Conservation (phyloP, 2,888 invertebrate genomes). For the Smittia sp. region DNA sequence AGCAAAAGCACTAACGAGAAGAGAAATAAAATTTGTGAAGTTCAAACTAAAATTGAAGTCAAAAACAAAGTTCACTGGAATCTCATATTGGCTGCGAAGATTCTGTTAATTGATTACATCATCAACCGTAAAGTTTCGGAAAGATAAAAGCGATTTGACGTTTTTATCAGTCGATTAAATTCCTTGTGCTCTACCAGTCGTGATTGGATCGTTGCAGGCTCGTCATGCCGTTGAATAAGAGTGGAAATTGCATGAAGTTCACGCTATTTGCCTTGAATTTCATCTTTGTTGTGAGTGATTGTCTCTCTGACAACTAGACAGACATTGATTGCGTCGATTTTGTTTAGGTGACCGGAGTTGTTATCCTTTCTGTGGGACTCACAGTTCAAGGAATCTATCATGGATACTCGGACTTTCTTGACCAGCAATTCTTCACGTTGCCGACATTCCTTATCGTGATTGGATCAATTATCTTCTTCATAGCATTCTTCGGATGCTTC, state of each 20-base stretch:
- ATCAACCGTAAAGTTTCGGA: neutral
- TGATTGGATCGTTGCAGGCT: neutral
- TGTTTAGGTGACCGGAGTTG: conserved; percentile 74
- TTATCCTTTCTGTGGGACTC: conserved; percentile 71
- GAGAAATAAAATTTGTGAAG: neutral
- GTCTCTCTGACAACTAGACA: neutral
- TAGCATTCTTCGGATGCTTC: conserved; percentile 84
- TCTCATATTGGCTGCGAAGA: neutral
- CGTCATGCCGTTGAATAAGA: conserved; percentile 51
- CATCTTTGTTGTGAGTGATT: conserved; percentile 68
- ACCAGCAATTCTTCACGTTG: conserved; percentile 67
- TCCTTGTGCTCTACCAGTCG: neutral
- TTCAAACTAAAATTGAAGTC: neutral
- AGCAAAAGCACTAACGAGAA: neutral
- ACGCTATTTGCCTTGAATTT: conserved; percentile 70
- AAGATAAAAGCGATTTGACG: neutral
- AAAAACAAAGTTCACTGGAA: neutral
- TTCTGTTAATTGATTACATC: conserved; percentile 26
- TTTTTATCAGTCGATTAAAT: neutral
- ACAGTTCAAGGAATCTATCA: conserved; percentile 65
- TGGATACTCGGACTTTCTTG: conserved; percentile 66
- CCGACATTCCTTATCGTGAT: conserved; percentile 70
- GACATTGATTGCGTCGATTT: conserved; percentile 45
- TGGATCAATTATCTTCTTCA: conserved; percentile 66
- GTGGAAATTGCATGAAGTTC: conserved; percentile 65